Conservation (phyloP, 2,113 vertebrate species). For the Ivindomyrus marchei region DNA sequence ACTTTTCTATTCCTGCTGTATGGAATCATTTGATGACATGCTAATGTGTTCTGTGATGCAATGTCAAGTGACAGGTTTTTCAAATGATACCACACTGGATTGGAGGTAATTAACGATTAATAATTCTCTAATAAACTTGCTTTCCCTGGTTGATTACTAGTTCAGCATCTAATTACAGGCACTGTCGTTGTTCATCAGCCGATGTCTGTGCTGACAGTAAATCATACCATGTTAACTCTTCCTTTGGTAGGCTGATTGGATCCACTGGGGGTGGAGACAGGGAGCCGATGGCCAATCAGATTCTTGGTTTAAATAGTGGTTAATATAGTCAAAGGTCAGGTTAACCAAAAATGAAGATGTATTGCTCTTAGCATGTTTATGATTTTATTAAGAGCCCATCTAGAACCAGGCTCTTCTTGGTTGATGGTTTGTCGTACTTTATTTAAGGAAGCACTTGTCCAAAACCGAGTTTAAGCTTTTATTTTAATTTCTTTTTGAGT, state of each 20-base stretch:
- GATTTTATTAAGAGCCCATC: not conserved
- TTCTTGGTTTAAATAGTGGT: conserved; percentile 55
- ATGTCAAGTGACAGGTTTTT: conserved; percentile 53
- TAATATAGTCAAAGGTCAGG: conserved; percentile 43
- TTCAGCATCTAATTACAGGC: conserved; percentile 63
- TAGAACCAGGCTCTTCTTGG: not conserved
- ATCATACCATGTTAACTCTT: conserved; percentile 56
- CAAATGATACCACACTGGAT: conserved; percentile 44
- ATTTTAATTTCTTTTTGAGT: not conserved
- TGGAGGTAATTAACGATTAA: conserved; percentile 61
- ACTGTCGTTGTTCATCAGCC: conserved; percentile 62
- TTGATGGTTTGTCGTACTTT: not conserved
- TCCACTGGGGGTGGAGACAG: not conserved
- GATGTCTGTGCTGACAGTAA: conserved; percentile 62
- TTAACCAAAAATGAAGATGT: conserved; percentile 14
- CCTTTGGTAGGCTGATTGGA: conserved; percentile 36
- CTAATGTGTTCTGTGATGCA: conserved; percentile 45
- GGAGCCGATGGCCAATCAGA: conserved; percentile 45
- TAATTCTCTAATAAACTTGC: conserved; percentile 66
- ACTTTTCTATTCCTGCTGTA: conserved; percentile 41
- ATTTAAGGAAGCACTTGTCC: not conserved
- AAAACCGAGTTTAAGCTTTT: not conserved
- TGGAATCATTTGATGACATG: conserved; percentile 46
- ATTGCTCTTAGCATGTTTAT: not conserved
- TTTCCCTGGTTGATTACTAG: conserved; percentile 63